Conservation (phyloP, 2,113 vertebrate species). For the Amia ocellicauda region DNA sequence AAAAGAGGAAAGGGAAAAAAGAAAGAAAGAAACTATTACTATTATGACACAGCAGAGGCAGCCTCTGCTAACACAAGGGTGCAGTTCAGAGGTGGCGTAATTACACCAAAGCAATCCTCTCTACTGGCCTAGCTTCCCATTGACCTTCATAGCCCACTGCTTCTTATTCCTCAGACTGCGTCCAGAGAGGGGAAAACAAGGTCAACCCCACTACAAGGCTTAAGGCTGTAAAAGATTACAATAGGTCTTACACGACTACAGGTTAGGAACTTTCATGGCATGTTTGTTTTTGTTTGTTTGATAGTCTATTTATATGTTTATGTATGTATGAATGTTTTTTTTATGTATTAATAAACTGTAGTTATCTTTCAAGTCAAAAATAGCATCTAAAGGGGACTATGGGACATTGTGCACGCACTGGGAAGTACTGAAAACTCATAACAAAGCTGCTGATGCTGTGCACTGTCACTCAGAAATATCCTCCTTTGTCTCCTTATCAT, state of each 20-base stretch:
- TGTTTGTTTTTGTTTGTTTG: too few species aligned
- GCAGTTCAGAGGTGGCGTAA: slow-evolving; percentile 49
- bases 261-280: too few species aligned
- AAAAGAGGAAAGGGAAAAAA: slow-evolving; percentile 30
- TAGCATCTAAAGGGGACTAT: too few species aligned
- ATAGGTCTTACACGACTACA: not conserved
- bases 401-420: too few species aligned
- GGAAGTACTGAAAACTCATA: too few species aligned
- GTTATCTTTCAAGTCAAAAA: too few species aligned
- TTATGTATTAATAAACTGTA: too few species aligned
- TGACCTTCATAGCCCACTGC: slow-evolving; percentile 42
- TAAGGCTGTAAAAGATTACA: slow-evolving; percentile 7
- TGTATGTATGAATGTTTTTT: too few species aligned
- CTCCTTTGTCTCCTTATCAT: too few species aligned
- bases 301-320: too few species aligned
- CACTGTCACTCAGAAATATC: too few species aligned
- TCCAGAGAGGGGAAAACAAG: slow-evolving; percentile 2
- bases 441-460: too few species aligned
- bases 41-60: slow-evolving; percentile 40
- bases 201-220: slow-evolving; percentile 6
- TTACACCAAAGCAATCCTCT: slow-evolving; percentile 38
- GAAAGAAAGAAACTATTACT: slow-evolving; percentile 43
- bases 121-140: slow-evolving; percentile 34
- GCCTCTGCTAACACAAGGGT: slow-evolving; percentile 36
- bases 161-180: slow-evolving; percentile 8